Conservation (phyloP, 2,113 vertebrate genomes). For the Seriola rivoliana region DNA sequence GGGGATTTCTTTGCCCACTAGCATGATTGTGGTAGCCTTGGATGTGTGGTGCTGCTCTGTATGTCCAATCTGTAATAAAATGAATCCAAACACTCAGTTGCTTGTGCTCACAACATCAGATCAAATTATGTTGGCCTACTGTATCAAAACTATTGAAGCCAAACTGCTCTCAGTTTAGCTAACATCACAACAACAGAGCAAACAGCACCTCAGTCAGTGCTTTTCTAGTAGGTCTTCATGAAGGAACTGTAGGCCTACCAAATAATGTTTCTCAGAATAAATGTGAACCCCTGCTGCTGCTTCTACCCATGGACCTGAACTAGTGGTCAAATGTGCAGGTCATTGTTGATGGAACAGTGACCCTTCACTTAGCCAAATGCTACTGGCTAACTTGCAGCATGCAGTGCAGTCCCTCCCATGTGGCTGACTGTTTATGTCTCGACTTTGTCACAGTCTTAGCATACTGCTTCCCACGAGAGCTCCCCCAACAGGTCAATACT, state of each 20-base stretch:
- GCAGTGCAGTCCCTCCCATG: neutral
- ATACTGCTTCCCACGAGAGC: neutral
- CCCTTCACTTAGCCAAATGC: too few relatives aligned
- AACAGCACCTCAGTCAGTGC: neutral
- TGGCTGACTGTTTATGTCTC: neutral
- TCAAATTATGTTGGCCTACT: neutral
- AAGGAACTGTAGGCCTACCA: neutral
- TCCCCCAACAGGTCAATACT: neutral
- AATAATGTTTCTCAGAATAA: neutral
- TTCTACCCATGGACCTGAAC: neutral
- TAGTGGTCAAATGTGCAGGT: neutral
- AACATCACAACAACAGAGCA: neutral
- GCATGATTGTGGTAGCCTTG: neutral
- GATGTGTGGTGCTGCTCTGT: neutral
- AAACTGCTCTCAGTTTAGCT: neutral
- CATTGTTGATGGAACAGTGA: neutral
- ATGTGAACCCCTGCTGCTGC: neutral
- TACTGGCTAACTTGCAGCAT: neutral
- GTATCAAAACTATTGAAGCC: neutral
- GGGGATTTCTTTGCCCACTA: neutral
- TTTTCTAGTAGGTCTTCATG: neutral
- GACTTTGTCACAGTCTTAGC: neutral
- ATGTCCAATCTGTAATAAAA: neutral
- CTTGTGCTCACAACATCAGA: neutral
- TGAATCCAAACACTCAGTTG: neutral